Base-by-base conservation (phyloP, 2,888 invertebrate genomes). In the Polydrusus pterygomalis region DNA sequence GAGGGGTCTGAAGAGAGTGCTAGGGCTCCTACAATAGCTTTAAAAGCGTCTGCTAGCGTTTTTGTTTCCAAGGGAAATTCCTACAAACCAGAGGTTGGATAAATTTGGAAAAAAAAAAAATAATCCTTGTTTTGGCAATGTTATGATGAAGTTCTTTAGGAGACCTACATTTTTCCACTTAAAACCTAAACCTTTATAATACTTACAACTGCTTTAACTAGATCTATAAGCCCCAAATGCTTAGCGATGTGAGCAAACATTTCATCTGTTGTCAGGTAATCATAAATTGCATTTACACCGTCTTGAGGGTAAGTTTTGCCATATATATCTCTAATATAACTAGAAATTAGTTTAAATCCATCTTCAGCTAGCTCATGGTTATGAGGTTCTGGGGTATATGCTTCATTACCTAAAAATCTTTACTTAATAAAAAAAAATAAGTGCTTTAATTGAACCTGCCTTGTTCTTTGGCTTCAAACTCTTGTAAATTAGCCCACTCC, bases 21-120 rank as follows among this genome's bases (percentile, higher is more conserved):
- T 6, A 98, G 86, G 0, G 95, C 96, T 15, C 93, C 94, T 43
- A 97, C 91, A 8, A 98, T 87, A 0, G 98, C 97, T 84, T 93
- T 92, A 73, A 98, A 92, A 20, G 95, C 92, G 47, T 91, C 90
- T 0, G 94, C 91, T 74, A 96, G 86, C 0, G 93, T 94, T 38
- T 88, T 85, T 30, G 90, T 88, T 56, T 91, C 89, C 5, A 91
- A 89, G 60, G 96, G 96, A 85, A 92, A 93, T 82, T 94, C 94
- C 95, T 96, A 65, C 51, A 51, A 82, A 18, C 40, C 9, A 40
- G 69, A 65, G 25, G 25, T 3, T 25, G 25, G 5, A 25, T n/a
- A 25, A 5, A 25, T 25, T 25, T 25, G 25, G 5, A n/a, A n/a
- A n/a, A n/a, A n/a, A n/a, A n/a, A n/a, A n/a, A n/a, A n/a, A n/a